phyloP scores from a whole-genome alignment of 30 jellyfish, hydroid and myxozoan species.

The Aurelia sp. region DNA sequence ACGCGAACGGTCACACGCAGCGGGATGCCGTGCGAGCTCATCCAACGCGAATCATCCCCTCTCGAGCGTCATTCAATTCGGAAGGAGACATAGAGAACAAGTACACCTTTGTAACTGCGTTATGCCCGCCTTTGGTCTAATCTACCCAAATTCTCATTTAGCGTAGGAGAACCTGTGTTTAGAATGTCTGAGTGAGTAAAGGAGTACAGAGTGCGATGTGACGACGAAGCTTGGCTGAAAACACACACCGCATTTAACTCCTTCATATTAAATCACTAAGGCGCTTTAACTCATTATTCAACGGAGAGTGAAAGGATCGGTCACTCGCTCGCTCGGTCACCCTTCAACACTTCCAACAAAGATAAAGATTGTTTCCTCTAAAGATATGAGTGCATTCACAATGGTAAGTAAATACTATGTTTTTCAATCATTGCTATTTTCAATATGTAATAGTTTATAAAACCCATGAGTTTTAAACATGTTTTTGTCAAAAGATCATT shows the following conservation, averaged over 20 bases:
- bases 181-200: conserved; percentile 11
- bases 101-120: conserved; percentile 32
- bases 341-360: too few relatives aligned
- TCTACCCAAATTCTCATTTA: conserved; percentile 48
- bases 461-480: too few relatives aligned
- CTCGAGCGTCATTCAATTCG: conserved; percentile 63
- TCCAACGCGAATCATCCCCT: conserved; percentile 48
- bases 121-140: conserved; percentile 63
- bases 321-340: too few relatives aligned
- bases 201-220: too few relatives aligned
- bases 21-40: conserved; percentile 54
- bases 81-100: conserved; percentile 54
- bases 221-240: too few relatives aligned
- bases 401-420: conserved; percentile 3
- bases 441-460: too few relatives aligned
- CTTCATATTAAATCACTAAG: too few relatives aligned
- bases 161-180: conserved; percentile 48
- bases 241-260: too few relatives aligned
- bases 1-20: conserved; percentile 71
- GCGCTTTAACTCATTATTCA: too few relatives aligned
- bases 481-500: too few relatives aligned
- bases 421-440: background rate
- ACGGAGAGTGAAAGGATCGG: too few relatives aligned
- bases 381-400: conserved; percentile 33
- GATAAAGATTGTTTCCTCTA: too few relatives aligned